Percentiles rank a stretch among this genome's conserved stretches.
Evolutionary conservation across 37 sponge, comb jelly and placozoan genomes (phyloP).

Genomic region (Chondrosia reniformis): DNA sequence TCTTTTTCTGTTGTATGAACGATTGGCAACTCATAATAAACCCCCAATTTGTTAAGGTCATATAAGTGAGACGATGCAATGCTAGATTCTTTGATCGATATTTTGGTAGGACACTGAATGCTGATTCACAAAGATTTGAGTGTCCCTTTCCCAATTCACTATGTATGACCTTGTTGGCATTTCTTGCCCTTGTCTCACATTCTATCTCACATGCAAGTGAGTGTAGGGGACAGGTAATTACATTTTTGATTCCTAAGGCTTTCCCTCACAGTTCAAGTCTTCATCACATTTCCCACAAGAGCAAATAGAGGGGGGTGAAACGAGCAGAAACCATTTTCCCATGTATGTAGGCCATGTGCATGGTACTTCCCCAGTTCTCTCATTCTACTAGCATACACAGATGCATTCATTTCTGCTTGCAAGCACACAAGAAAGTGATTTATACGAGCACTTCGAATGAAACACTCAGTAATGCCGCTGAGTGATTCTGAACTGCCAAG

Average conservation of each 20-base stretch:
- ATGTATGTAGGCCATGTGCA: slow-evolving; percentile 29
- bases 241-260: not conserved
- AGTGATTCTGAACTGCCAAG: slow-evolving; percentile 40
- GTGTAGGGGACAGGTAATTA: slow-evolving; percentile 17
- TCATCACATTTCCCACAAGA: slow-evolving; percentile 22
- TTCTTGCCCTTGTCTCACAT: slow-evolving; percentile 1
- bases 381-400: slow-evolving; percentile 14
- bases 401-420: not conserved
- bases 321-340: slow-evolving; percentile 30
- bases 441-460: not conserved
- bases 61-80: not conserved
- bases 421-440: slow-evolving; percentile 8
- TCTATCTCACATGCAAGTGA: slow-evolving; percentile 29
- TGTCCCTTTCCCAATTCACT: slow-evolving; percentile 10
- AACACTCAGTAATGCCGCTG: not conserved
- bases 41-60: not conserved
- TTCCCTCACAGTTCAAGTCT: too few species aligned
- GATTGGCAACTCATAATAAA: slow-evolving; percentile 1
- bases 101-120: slow-evolving; percentile 15
- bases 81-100: slow-evolving; percentile 15
- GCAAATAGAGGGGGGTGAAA: slow-evolving; percentile 24
- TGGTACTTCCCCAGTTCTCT: slow-evolving; percentile 23
- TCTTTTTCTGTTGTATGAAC: not conserved
- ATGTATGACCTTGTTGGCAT: not conserved
- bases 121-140: slow-evolving; percentile 20